phyloP scores from a whole-genome alignment of 2,888 invertebrate species.

The Nephrotoma appendiculata region DNA sequence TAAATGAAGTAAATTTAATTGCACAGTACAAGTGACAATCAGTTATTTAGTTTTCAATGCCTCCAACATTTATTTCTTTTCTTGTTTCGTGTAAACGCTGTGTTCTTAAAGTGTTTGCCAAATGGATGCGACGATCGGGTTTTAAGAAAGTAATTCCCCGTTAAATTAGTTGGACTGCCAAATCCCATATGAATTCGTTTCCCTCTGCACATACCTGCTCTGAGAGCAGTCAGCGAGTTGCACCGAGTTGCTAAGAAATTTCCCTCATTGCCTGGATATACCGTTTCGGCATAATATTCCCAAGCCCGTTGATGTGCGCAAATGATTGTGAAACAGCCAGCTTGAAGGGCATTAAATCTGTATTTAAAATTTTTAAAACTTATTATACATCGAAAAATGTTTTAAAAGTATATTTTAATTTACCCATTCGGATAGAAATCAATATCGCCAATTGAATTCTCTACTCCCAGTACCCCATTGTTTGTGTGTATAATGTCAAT shows the following conservation, averaged over 20 bases:
- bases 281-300: constrained; percentile 24
- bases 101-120: constrained; percentile 13
- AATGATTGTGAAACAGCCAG: constrained; percentile 20
- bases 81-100: too few relatives aligned
- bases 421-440: constrained; percentile 28
- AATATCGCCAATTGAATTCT: constrained; percentile 24
- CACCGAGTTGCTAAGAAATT: constrained; percentile 22
- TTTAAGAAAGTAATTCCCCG: constrained; percentile 28
- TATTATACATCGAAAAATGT: not conserved
- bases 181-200: constrained; percentile 24
- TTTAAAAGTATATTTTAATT: not conserved
- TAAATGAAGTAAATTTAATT: too few relatives aligned
- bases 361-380: not conserved
- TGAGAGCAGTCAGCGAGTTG: constrained; percentile 19
- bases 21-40: too few relatives aligned
- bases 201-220: constrained; percentile 20
- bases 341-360: constrained; percentile 15
- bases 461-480: constrained; percentile 23
- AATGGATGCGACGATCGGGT: constrained; percentile 20
- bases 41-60: too few relatives aligned
- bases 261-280: constrained; percentile 20
- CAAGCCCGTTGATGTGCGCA: constrained; percentile 26
- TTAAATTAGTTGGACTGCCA: constrained; percentile 18
- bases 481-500: constrained; percentile 28
- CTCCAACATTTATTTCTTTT: too few relatives aligned